phyloP scores from a whole-genome alignment of 1,140 invertebrate genomes.

The Cylas formicarius region DNA sequence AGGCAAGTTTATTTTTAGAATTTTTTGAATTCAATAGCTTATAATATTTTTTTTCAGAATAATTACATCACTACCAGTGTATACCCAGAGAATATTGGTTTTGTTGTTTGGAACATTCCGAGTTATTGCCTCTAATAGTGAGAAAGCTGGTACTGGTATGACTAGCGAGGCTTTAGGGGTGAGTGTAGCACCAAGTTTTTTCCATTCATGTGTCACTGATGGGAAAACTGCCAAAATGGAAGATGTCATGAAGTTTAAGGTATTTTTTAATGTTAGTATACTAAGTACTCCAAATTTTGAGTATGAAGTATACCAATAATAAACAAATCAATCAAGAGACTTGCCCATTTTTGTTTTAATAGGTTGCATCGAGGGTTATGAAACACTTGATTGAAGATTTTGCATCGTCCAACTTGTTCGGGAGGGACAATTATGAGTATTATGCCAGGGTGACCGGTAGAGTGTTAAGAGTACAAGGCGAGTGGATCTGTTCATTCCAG shows the following conservation, averaged over 20 bases:
- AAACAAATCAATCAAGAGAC: conserved; percentile 3
- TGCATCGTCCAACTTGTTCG: conserved; percentile 90
- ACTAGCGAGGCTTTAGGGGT: conserved; percentile 91
- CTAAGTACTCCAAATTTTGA: no score
- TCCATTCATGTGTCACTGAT: conserved; percentile 91
- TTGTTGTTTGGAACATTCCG: conserved; percentile 96
- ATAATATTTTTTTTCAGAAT: conserved; percentile 61
- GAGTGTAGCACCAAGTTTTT: conserved; percentile 96
- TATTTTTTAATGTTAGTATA: conserved; percentile 45
- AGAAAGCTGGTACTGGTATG: conserved; percentile 86
- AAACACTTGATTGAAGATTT: conserved; percentile 96
- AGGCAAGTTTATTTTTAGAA: conserved; percentile 54
- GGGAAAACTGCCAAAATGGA: conserved; percentile 91
- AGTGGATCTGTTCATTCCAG: conserved; percentile 90
- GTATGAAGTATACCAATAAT: conserved; percentile 2
- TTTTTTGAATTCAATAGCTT: conserved; percentile 4
- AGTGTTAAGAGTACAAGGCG: conserved; percentile 84
- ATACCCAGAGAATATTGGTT: conserved; percentile 88
- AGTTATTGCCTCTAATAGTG: conserved; percentile 88
- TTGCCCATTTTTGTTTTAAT: conserved; percentile 18
- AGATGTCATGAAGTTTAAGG: conserved; percentile 89
- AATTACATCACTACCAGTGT: conserved; percentile 77
- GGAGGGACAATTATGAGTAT: conserved; percentile 93
- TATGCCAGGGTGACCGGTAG: conserved; percentile 92
- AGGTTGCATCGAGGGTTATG: conserved; percentile 90